Percentiles rank a stretch among this genome's conserved stretches.
phyloP scores from a whole-genome alignment of 2,113 vertebrate species.

The Mirounga angustirostris region DNA sequence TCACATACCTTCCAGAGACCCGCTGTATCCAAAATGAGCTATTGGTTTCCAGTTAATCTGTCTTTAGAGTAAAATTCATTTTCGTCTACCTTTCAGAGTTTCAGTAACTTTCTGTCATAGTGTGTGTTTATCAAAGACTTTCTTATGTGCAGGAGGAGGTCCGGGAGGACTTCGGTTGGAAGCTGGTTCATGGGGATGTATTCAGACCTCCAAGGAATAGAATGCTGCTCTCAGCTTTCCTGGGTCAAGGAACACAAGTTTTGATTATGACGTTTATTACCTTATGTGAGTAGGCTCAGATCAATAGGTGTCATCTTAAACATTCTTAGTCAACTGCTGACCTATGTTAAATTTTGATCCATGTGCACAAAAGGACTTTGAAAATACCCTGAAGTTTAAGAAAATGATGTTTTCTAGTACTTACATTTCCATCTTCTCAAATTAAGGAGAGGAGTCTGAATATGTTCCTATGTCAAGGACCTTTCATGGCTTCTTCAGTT shows the following conservation, averaged over 20 bases:
- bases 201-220: slow-evolving; percentile 90
- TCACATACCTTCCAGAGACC: neutral
- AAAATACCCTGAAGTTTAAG: slow-evolving; percentile 47
- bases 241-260: slow-evolving; percentile 95
- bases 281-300: slow-evolving; percentile 90
- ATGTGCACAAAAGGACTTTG: slow-evolving; percentile 14
- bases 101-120: slow-evolving; percentile 73
- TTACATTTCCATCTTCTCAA: slow-evolving; percentile 42
- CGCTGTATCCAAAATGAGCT: neutral
- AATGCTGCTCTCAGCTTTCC: slow-evolving; percentile 94
- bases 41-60: slow-evolving; percentile 75
- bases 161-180: slow-evolving; percentile 93
- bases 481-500: slow-evolving; percentile 13
- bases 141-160: slow-evolving; percentile 89
- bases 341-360: neutral
- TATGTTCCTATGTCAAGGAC: neutral
- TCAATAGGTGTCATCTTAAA: neutral
- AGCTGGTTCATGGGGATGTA: slow-evolving; percentile 88
- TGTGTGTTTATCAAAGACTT: slow-evolving; percentile 77
- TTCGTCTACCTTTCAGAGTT: neutral
- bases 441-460: slow-evolving; percentile 1
- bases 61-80: slow-evolving; percentile 47
- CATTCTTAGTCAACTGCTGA: neutral
- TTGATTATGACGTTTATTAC: slow-evolving; percentile 97
- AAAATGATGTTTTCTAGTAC: neutral